phyloP scores from a whole-genome alignment of 1,140 invertebrate species.

The Paraescarpia echinospica region DNA sequence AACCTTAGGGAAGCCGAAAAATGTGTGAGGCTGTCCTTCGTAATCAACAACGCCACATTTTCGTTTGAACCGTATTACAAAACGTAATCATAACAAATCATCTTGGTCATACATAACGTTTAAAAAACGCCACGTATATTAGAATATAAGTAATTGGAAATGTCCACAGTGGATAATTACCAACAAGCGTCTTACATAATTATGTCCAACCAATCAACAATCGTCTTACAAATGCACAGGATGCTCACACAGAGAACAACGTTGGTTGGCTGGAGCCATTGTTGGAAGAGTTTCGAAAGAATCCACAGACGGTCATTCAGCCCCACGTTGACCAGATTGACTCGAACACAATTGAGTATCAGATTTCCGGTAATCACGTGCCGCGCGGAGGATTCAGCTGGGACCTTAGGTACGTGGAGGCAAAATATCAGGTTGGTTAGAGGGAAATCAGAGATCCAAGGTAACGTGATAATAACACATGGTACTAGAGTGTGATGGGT shows the following conservation, averaged over 20 bases:
- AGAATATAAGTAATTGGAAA: no score
- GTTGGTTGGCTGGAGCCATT: conserved; percentile 84
- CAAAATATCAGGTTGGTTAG: neutral
- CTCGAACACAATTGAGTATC: conserved; percentile 24
- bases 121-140: no score
- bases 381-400: conserved; percentile 31
- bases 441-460: neutral
- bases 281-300: conserved; percentile 81
- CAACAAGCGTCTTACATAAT: no score
- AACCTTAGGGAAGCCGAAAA: no score
- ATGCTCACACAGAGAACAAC: conserved; percentile 83
- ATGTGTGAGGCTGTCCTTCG: no score
- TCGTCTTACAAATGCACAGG: conserved; percentile 50
- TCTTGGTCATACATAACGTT: no score
- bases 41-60: no score
- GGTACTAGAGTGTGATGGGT: no score
- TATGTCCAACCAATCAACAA: neutral
- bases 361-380: neutral
- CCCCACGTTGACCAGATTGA: conserved; percentile 29
- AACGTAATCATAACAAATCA: no score
- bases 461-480: no score
- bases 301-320: conserved; percentile 70
- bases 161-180: no score
- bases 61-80: no score
- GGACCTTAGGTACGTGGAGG: conserved; percentile 29